phyloP scores from a whole-genome alignment of 1,140 invertebrate species.

The Drusus annulatus region DNA sequence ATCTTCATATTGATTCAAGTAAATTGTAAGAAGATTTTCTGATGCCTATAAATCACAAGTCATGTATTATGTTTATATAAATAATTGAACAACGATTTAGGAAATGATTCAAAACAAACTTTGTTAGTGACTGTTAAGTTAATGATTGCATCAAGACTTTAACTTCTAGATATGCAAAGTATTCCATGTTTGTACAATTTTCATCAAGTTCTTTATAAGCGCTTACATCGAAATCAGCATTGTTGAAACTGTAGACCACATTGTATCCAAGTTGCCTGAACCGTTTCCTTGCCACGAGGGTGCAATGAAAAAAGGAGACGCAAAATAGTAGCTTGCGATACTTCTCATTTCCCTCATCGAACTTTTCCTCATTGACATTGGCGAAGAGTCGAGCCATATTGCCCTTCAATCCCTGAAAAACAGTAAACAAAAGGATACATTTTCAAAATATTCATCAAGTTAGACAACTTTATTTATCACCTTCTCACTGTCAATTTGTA shows the following conservation, averaged over 20 bases:
- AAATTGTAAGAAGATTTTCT: slow-evolving; percentile 84
- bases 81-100: no score
- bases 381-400: slow-evolving; percentile 91
- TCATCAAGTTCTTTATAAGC: no score
- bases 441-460: no score
- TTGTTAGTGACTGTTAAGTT: no score
- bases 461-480: slow-evolving; percentile 8
- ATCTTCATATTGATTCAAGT: slow-evolving; percentile 86
- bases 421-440: no score
- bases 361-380: slow-evolving; percentile 85
- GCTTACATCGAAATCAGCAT: slow-evolving; percentile 89
- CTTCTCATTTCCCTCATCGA: slow-evolving; percentile 85
- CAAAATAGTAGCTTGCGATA: slow-evolving; percentile 91
- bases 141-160: no score
- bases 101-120: no score
- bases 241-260: slow-evolving; percentile 89
- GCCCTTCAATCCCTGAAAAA: slow-evolving; percentile 84
- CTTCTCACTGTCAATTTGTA: no score
- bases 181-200: no score
- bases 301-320: slow-evolving; percentile 92
- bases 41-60: slow-evolving; percentile 75
- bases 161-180: no score
- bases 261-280: slow-evolving; percentile 95
- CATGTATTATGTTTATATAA: no score
- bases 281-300: slow-evolving; percentile 89